Percentiles rank a stretch among this genome's conserved stretches.
phyloP scores from a whole-genome alignment of 2,888 invertebrate species.

The Cantharis rustica region DNA sequence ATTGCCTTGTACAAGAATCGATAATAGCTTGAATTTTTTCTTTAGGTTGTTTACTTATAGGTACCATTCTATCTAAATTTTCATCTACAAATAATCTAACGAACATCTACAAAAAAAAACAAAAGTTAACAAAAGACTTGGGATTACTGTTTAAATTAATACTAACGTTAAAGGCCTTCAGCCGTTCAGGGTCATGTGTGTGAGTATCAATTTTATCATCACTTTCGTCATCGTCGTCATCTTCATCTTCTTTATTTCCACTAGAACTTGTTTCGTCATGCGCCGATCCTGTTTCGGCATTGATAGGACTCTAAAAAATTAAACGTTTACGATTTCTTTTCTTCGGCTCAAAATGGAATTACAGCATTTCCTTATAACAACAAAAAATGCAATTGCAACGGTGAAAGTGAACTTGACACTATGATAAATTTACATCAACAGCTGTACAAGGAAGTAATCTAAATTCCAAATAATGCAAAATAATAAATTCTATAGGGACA shows the following conservation, averaged over 20 bases:
- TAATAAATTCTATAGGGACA: conserved; percentile 16
- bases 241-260: conserved; percentile 84
- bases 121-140: not conserved
- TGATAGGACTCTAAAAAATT: conserved; percentile 68
- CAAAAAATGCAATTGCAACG: conserved; percentile 12
- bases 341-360: conserved; percentile 16
- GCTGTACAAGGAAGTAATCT: conserved; percentile 35
- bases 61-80: conserved; percentile 94
- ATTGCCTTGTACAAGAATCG: conserved; percentile 95
- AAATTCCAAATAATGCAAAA: conserved; percentile 27
- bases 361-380: conserved; percentile 8
- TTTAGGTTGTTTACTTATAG: conserved; percentile 96
- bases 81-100: conserved; percentile 96
- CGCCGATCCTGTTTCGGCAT: conserved; percentile 67
- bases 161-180: conserved; percentile 94
- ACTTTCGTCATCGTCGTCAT: conserved; percentile 88
- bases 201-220: conserved; percentile 91
- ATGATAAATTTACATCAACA: conserved; percentile 23
- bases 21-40: conserved; percentile 98
- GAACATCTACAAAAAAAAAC: conserved; percentile 79
- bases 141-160: not conserved
- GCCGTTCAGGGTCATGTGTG: conserved; percentile 85
- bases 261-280: conserved; percentile 90
- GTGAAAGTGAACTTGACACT: conserved; percentile 31
- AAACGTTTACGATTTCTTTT: conserved; percentile 20